These are phyloP conservation scores for Apistogramma diplotaenia DNA, from an alignment of 2,113 vertebrate genomes.

Conservation along the genomic window DNA sequence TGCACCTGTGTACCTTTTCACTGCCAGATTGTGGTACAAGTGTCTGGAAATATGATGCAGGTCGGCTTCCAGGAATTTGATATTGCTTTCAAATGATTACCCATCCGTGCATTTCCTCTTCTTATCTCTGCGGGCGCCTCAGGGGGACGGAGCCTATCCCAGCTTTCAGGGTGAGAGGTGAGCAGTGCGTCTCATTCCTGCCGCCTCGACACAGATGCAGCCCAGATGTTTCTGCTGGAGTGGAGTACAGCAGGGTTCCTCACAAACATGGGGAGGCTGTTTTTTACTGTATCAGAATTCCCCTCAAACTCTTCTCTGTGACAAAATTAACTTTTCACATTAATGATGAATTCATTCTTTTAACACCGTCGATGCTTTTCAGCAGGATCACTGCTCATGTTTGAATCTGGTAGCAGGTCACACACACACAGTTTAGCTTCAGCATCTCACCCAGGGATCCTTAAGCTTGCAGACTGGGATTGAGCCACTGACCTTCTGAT, in stretches of 20 bases:
- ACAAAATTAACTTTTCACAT: no score
- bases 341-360: no score
- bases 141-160: neutral
- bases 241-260: neutral
- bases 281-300: neutral
- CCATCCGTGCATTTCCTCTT: neutral
- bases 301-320: neutral
- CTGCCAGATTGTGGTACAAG: neutral
- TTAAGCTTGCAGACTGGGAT: no score
- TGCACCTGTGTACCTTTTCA: fast-evolving
- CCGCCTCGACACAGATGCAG: neutral
- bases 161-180: neutral
- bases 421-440: no score
- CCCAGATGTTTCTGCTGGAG: neutral
- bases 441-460: no score
- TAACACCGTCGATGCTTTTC: no score
- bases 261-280: fast-evolving
- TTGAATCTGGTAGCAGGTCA: no score
- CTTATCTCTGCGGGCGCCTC: neutral
- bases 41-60: neutral
- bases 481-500: no score
- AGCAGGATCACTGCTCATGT: no score
- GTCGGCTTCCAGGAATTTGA: neutral
- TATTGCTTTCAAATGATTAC: neutral
- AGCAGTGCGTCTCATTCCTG: neutral